Conservation (phyloP, 92 coral and sea anemone genomes). For the Palythoa grandiflora region DNA sequence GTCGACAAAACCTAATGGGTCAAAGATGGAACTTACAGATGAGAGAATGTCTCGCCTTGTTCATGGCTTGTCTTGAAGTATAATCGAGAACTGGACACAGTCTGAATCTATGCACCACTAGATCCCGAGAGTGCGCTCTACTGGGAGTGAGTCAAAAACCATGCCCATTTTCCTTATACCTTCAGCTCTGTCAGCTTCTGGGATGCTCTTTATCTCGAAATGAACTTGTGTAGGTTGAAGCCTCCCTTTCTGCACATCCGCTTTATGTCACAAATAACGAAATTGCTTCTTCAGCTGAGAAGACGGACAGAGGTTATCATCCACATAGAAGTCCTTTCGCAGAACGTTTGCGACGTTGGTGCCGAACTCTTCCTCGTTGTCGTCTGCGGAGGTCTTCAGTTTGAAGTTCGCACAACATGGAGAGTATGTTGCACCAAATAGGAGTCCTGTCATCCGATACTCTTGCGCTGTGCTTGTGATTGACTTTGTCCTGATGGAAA, state of each 20-base stretch:
- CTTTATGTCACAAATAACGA: neutral
- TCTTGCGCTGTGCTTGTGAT: neutral
- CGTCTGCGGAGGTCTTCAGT: constrained; percentile 60
- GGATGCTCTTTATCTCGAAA: constrained; percentile 48
- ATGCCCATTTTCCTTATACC: constrained; percentile 30
- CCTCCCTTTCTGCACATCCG: constrained; percentile 45
- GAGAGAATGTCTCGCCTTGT: constrained; percentile 53
- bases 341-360: constrained; percentile 41
- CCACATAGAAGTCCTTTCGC: neutral
- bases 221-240: constrained; percentile 40
- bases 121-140: constrained; percentile 46
- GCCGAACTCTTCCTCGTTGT: constrained; percentile 50
- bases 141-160: constrained; percentile 33
- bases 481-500: neutral
- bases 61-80: constrained; percentile 57
- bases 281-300: constrained; percentile 56
- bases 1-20: constrained; percentile 55
- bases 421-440: constrained; percentile 69
- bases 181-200: constrained; percentile 15
- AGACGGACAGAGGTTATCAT: constrained; percentile 61
- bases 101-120: constrained; percentile 61
- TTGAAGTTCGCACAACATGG: constrained; percentile 72
- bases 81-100: constrained; percentile 42
- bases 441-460: constrained; percentile 39
- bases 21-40: constrained; percentile 42